Conservation (phyloP, 1,140 invertebrate species). For the Scylla paramamosain region DNA sequence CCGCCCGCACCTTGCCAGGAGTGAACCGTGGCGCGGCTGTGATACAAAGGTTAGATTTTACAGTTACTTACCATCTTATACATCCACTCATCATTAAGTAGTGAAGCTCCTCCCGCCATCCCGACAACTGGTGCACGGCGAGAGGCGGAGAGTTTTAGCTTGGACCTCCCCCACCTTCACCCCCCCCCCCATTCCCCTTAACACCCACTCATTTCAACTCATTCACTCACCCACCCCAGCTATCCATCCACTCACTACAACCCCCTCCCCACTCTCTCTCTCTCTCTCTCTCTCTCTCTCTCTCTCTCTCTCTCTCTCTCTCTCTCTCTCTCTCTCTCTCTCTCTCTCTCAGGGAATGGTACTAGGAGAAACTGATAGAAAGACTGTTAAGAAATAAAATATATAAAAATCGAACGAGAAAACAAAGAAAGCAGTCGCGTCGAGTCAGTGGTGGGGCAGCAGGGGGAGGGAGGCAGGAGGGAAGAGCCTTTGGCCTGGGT, state of each 20-base stretch:
- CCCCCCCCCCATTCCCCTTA: too few species aligned
- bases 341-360: too few species aligned
- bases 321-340: neutral
- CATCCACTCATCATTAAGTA: conserved; percentile 36
- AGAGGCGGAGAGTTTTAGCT: too few species aligned
- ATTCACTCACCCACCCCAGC: too few species aligned
- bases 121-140: neutral
- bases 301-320: conserved; percentile 20
- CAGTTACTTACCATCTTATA: conserved; percentile 33
- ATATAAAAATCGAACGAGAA: neutral
- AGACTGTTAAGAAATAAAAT: too few species aligned
- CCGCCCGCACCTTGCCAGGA: neutral
- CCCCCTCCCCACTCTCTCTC: neutral
- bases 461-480: neutral
- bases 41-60: conserved; percentile 35
- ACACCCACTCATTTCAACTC: too few species aligned
- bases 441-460: neutral
- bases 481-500: neutral
- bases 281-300: conserved; percentile 20
- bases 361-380: too few species aligned
- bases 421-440: neutral
- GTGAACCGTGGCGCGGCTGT: neutral
- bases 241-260: neutral
- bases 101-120: neutral
- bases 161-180: too few species aligned